Percentiles rank a stretch among this genome's conserved stretches.
These are phyloP conservation scores for Patella ulyssiponensis DNA, from an alignment of 2,888 invertebrate genomes.

Conservation along the genomic window DNA sequence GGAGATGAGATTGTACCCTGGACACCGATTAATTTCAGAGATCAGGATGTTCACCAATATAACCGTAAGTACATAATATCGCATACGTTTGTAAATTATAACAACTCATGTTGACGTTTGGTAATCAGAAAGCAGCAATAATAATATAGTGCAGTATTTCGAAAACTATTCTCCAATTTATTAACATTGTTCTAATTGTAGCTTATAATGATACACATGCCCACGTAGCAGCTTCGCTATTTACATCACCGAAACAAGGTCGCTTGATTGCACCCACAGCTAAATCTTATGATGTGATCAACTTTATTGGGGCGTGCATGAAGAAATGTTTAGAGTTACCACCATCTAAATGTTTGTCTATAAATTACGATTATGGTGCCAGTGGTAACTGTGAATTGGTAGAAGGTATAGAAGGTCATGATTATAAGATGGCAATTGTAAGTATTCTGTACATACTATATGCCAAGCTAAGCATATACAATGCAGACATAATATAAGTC, in stretches of 20 bases:
- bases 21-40: constrained; percentile 17
- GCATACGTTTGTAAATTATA: too few species aligned
- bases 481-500: too few species aligned
- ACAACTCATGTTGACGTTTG: too few species aligned
- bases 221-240: constrained; percentile 23
- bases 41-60: neutral
- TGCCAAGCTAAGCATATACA: too few species aligned
- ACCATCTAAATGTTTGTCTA: constrained; percentile 47
- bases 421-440: constrained; percentile 5
- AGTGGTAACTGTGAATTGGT: constrained; percentile 49
- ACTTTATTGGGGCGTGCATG: constrained; percentile 44
- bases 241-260: constrained; percentile 39
- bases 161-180: too few species aligned
- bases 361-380: constrained; percentile 52
- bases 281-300: neutral
- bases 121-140: too few species aligned
- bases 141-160: too few species aligned
- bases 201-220: constrained; percentile 16
- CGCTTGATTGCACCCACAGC: constrained; percentile 33
- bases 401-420: constrained; percentile 44
- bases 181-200: neutral
- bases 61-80: constrained; percentile 12
- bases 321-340: constrained; percentile 37
- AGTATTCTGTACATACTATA: too few species aligned
- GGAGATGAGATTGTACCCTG: constrained; percentile 17